Evolutionary conservation across 2,888 invertebrate genomes (phyloP), one percentile per base, ranked within the genome.

Genomic region (Erannis defoliaria): DNA sequence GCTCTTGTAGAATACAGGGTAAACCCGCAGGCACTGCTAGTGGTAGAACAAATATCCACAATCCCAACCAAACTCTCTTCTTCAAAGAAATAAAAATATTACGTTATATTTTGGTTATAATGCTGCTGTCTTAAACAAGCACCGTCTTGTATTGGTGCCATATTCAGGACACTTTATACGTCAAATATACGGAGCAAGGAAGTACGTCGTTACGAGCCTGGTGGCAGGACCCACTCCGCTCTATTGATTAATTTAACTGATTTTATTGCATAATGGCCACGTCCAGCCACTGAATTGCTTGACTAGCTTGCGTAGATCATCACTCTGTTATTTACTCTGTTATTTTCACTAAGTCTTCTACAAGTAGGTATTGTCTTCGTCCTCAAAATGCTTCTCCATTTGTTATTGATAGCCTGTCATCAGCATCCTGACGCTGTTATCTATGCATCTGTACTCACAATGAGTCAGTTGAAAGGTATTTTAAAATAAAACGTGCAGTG

Each of bases 201-300:
- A 68, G 69, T 58, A 51, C 69, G 67, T 68, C 56, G 68, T 71
- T 71, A 66, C 55, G 65, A 66, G 59, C 55, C 57, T 68, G 57
- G 63, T 66, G 70, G 66, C 81, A 81, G 86, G 84, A 82, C 85
- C 86, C 85, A 84, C 86, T 84, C 77, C 48, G 81, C 84, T 89
- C 90, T 89, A 91, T 91, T 90, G 90, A 90, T 89, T 88, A 88
- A 90, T 89, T 81, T 85, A 87, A 89, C 86, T 85, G 81, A 82
- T 81, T 90, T 90, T 89, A 91, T 92, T 90, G 81, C 87, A 88
- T 90, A 89, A 90, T 90, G 78, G 82, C 74, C 77, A 90, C 90
- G 78, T 82, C 74, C 77, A 73, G 68, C 72, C 69, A 46, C 73
- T 72, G 70, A 75, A 76, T 76, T 77, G 76, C 71, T 73, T 64